phyloP scores from a whole-genome alignment of 2,113 vertebrate species.

The Brachypteracias leptosomus region DNA sequence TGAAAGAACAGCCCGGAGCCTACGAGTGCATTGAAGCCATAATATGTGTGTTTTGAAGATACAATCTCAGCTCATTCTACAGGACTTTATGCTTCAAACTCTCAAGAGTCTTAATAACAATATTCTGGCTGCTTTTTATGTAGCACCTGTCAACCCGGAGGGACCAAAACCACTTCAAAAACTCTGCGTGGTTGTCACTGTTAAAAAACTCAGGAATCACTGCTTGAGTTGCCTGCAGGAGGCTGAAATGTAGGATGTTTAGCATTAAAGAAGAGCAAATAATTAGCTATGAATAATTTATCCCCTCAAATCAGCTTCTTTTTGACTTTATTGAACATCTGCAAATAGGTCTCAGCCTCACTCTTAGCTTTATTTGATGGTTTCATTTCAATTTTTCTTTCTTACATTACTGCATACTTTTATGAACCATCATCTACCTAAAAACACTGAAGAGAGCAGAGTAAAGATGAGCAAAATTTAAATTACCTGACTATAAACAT shows the following conservation, averaged over 20 bases:
- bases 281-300: conserved; percentile 70
- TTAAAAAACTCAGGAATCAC: conserved; percentile 46
- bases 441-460: neutral
- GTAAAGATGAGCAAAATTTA: neutral
- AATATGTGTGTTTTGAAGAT: conserved; percentile 2
- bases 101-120: conserved; percentile 48
- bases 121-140: conserved; percentile 60
- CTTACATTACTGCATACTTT: neutral
- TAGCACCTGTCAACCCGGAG: conserved; percentile 56
- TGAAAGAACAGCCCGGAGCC: neutral
- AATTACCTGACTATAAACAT: neutral
- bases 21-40: fast-evolving
- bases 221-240: conserved; percentile 63
- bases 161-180: conserved; percentile 59
- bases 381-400: neutral
- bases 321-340: conserved; percentile 64
- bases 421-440: neutral
- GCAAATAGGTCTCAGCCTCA: conserved; percentile 29
- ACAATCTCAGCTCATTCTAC: conserved; percentile 34
- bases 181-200: conserved; percentile 14
- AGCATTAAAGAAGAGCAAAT: conserved; percentile 64
- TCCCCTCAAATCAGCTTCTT: conserved; percentile 61
- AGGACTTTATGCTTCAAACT: conserved; percentile 21
- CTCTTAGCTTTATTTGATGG: neutral
- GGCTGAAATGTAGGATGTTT: conserved; percentile 61